Percentiles rank a stretch among this genome's conserved stretches.
Conservation (phyloP, 1,140 invertebrate species). For the Dendrolimus kikuchii region DNA sequence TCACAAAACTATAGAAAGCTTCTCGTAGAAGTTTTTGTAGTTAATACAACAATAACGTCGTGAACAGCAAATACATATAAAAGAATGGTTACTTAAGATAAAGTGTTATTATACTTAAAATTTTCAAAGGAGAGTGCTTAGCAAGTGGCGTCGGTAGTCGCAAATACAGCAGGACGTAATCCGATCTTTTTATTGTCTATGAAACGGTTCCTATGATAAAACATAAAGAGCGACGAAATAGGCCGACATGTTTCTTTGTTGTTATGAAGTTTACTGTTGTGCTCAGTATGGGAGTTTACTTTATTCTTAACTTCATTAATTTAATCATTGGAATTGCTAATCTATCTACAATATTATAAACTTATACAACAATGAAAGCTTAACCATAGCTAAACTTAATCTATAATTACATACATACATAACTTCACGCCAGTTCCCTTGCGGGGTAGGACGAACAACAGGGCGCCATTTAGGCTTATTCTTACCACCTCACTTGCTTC, state of each 20-base stretch:
- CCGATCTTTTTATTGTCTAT: conserved; percentile 19
- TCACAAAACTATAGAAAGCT: too few species aligned
- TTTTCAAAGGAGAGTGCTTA: neutral
- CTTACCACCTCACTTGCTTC: too few species aligned
- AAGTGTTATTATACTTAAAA: neutral
- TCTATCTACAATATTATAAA: too few species aligned
- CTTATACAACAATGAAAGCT: too few species aligned
- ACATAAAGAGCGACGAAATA: conserved; percentile 26
- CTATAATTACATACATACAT: too few species aligned
- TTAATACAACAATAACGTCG: neutral
- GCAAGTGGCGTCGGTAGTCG: conserved; percentile 18
- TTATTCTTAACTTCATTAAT: too few species aligned
- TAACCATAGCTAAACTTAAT: too few species aligned
- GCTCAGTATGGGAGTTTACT: neutral
- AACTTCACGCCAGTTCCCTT: too few species aligned
- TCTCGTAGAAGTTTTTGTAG: too few species aligned
- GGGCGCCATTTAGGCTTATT: too few species aligned
- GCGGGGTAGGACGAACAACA: too few species aligned
- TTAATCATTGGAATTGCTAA: too few species aligned
- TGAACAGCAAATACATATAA: neutral
- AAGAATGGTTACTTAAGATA: conserved; percentile 1
- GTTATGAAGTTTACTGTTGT: conserved; percentile 18
- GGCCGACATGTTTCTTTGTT: conserved; percentile 21
- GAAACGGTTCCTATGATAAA: conserved; percentile 39
- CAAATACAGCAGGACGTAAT: conserved; percentile 21